Conservation (phyloP, 2,888 invertebrate genomes). For the Adela reaumurella region DNA sequence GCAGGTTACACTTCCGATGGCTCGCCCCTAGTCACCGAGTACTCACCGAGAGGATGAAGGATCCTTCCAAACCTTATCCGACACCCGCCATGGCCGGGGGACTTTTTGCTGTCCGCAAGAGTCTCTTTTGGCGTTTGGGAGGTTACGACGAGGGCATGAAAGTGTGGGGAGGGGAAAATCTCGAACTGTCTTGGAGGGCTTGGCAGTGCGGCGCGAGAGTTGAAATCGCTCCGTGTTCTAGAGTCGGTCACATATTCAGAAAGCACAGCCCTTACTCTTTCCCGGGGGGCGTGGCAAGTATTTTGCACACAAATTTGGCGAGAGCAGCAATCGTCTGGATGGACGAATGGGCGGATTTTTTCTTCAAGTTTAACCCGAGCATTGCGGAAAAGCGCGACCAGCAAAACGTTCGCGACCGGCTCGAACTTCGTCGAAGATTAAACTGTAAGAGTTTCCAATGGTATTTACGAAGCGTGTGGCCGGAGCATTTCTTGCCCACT, state of each 20-base stretch:
- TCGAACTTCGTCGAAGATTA: slow-evolving; percentile 65
- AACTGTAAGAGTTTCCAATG: slow-evolving; percentile 86
- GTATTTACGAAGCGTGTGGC: slow-evolving; percentile 95
- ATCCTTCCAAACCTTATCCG: slow-evolving; percentile 66
- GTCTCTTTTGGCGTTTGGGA: slow-evolving; percentile 85
- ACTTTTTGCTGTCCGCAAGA: slow-evolving; percentile 81
- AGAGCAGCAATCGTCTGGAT: slow-evolving; percentile 96
- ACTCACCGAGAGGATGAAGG: slow-evolving; percentile 56
- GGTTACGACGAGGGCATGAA: slow-evolving; percentile 69
- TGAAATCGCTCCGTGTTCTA: slow-evolving; percentile 88
- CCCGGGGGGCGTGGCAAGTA: slow-evolving; percentile 84
- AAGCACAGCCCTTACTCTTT: slow-evolving; percentile 94
- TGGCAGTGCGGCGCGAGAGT: slow-evolving; percentile 94
- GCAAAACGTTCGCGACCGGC: slow-evolving; percentile 61
- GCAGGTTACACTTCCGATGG: slow-evolving; percentile 93
- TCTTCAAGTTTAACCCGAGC: slow-evolving; percentile 79
- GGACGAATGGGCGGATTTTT: slow-evolving; percentile 95
- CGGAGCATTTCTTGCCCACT: slow-evolving; percentile 92
- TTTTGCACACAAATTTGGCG: slow-evolving; percentile 87
- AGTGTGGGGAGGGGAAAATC: slow-evolving; percentile 98
- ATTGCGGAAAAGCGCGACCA: slow-evolving; percentile 55
- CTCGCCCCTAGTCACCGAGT: slow-evolving; percentile 69
- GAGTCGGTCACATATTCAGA: slow-evolving; percentile 91
- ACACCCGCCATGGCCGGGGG: slow-evolving; percentile 95
- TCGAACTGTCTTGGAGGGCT: slow-evolving; percentile 93